Evolutionary conservation across 1,140 invertebrate genomes (phyloP), one percentile per base, ranked within the genome.

Genomic region (Brachionus koreanus): DNA sequence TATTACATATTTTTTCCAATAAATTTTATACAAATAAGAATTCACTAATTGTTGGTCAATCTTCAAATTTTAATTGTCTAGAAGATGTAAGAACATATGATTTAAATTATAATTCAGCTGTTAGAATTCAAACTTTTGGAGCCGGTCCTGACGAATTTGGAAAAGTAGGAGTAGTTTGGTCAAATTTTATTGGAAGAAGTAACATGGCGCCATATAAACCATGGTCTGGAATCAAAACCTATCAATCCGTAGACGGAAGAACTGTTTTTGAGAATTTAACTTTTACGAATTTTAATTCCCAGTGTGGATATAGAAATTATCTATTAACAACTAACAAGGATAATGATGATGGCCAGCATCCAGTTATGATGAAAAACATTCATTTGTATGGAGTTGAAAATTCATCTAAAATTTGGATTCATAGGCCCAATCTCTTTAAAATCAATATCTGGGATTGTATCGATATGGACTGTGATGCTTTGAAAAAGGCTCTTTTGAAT

Each of bases 401-500:
- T 42, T 19, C 25, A 2, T 83, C 74, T 25, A 57, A 42, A 29
- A 19, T 83, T 12, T 83, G 39, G 39, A 63, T 74, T 5, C 57
- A 63, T 52, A 33, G 82, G 16, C 82, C 82, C 3, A 82, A 82
- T 61, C 25, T 82, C 0, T 29, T 1, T 23, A 69, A 37, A 52
- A 69, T 82, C 12, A 82, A 82, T 52, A 61, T 61, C 12, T 72
- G 43, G 37, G 82, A 82, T 67, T 82, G 82, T 72, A 61, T 82
- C 12, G 87, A 88, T 75, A 88, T 88, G 87, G 86, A 86, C 52
- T 88, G 87, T 84, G 87, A 88, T 83, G 87, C 72, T 0, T 25
- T 85, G 29, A 87, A 87, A 76, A 88, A 88, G 76, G 74, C 69
- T 7, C 42, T 88, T 19, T 49, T 87, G 3, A 82, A 82, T 19